A percentile compares a stretch with the other conserved stretches of the same genome.
These are phyloP conservation scores for Plagodis dolabraria DNA, from an alignment of 2,888 invertebrate species.

Conservation along the genomic window DNA sequence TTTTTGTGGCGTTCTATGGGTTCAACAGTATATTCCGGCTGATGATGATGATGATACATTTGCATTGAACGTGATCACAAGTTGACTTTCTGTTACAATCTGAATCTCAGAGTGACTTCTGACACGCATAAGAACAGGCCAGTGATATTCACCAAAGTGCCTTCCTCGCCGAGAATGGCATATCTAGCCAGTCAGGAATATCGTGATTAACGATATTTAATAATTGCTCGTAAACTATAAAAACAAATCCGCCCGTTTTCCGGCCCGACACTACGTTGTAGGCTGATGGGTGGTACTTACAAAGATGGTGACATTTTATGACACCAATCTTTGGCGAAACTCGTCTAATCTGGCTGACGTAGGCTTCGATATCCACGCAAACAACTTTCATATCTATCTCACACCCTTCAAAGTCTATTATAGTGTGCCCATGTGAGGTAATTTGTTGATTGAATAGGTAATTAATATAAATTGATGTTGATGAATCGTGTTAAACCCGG, in stretches of 20 bases:
- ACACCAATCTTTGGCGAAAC: constrained; percentile 56
- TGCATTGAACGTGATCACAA: too few species aligned
- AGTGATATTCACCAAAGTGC: too few species aligned
- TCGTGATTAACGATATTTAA: too few species aligned
- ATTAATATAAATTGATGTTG: constrained; percentile 46
- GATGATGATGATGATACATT: too few species aligned
- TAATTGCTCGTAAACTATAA: too few species aligned
- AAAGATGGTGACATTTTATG: constrained; percentile 65
- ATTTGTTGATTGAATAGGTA: constrained; percentile 52
- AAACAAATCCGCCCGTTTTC: constrained; percentile 25
- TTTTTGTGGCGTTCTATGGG: too few species aligned
- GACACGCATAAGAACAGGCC: too few species aligned
- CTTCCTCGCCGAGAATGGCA: too few species aligned
- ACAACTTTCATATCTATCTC: constrained; percentile 36
- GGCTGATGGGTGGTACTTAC: constrained; percentile 60
- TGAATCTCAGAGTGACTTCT: too few species aligned
- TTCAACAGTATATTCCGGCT: too few species aligned
- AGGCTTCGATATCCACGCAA: constrained; percentile 32
- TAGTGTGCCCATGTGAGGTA: constrained; percentile 21
- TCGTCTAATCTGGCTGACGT: constrained; percentile 55
- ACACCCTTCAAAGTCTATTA: constrained; percentile 27
- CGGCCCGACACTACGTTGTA: constrained; percentile 42
- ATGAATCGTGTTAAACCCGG: constrained; percentile 36
- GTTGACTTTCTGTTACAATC: too few species aligned
- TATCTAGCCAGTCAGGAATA: too few species aligned